Evolutionary conservation across 2,888 invertebrate genomes (phyloP).

Genomic region (Oscheius sp.): DNA sequence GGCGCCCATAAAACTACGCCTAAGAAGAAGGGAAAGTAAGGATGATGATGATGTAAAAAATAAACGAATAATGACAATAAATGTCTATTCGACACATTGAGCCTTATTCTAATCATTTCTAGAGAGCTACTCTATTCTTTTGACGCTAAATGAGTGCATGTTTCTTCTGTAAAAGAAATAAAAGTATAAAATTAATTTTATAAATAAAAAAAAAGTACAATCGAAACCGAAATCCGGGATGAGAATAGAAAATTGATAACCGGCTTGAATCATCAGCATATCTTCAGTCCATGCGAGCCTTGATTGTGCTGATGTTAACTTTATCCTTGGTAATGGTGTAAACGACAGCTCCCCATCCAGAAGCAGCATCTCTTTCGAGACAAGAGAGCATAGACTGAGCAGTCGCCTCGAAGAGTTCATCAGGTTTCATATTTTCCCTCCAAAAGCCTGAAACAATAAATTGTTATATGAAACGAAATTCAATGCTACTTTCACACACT

Average conservation of each 20-base stretch:
- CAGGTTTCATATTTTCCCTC: slow-evolving; percentile 79
- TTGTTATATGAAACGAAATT: not conserved
- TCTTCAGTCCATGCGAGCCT: slow-evolving; percentile 69
- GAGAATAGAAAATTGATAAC: slow-evolving; percentile 4
- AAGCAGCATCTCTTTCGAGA: slow-evolving; percentile 94
- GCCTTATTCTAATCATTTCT: no score
- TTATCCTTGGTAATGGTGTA: slow-evolving; percentile 77
- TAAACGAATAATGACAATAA: not conserved
- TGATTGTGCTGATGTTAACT: slow-evolving; percentile 69
- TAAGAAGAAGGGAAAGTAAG: no score
- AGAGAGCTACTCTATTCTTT: no score
- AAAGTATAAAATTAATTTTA: not conserved
- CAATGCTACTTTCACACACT: slow-evolving; percentile 88
- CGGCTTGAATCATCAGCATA: not conserved
- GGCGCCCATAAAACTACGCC: no score
- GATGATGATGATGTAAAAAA: no score
- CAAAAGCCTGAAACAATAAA: slow-evolving; percentile 65
- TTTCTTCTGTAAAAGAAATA: not conserved
- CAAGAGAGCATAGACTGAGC: slow-evolving; percentile 94
- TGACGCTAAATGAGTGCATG: not conserved
- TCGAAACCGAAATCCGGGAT: slow-evolving; percentile 1
- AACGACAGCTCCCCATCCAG: slow-evolving; percentile 97
- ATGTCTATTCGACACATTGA: not conserved
- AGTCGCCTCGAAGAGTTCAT: slow-evolving; percentile 94
- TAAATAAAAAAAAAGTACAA: slow-evolving; percentile 23